Evolutionary conservation across 2,888 invertebrate genomes (phyloP).

Genomic region (Megaustenia siamemsis): DNA sequence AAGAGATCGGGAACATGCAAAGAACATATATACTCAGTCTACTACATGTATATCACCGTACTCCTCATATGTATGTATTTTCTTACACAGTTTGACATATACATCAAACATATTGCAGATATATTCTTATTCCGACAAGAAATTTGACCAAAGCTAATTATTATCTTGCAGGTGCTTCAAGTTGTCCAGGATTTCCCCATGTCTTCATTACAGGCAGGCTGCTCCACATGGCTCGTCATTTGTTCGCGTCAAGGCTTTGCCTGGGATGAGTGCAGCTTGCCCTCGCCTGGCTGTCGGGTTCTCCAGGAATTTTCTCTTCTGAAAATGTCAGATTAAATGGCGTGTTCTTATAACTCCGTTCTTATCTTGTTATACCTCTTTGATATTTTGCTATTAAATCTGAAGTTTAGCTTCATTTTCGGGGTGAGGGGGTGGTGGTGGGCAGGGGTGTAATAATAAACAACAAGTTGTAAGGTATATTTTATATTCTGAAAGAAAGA

Average conservation of each 20-base stretch:
- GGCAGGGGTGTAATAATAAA: no score
- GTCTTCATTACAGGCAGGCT: background rate
- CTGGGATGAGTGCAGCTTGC: background rate
- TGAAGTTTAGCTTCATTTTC: background rate
- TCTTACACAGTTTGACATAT: no score
- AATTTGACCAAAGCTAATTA: background rate
- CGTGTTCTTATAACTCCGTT: background rate
- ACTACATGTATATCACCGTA: no score
- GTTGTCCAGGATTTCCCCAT: background rate
- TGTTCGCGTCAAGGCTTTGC: background rate
- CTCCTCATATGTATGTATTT: no score
- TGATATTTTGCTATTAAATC: background rate
- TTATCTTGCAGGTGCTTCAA: background rate
- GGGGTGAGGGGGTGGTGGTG: no score
- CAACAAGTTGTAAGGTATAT: no score
- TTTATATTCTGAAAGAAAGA: no score
- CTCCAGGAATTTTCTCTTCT: background rate
- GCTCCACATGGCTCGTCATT: background rate
- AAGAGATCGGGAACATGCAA: no score
- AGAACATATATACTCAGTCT: no score
- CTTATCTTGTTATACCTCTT: background rate
- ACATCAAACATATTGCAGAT: background rate
- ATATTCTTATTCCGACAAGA: background rate
- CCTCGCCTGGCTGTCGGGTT: background rate
- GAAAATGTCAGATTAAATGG: background rate